Conservation (phyloP, 2,113 vertebrate species). For the Salvelinus sp. region DNA sequence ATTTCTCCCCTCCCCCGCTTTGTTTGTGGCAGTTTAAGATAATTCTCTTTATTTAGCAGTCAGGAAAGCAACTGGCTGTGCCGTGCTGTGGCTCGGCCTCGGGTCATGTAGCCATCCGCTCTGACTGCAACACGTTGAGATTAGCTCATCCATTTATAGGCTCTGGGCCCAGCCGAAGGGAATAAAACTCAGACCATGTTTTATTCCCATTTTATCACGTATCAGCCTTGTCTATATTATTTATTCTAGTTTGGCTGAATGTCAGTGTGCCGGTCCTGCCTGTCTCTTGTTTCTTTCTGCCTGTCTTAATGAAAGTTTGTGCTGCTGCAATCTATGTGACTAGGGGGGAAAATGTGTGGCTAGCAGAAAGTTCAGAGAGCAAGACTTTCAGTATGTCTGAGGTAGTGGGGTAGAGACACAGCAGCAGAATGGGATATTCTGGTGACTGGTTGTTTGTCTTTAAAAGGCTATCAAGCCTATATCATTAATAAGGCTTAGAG, state of each 20-base stretch:
- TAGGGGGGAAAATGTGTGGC: background rate
- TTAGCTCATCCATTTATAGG: conserved; percentile 66
- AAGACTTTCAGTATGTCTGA: background rate
- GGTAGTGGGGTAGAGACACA: background rate
- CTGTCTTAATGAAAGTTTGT: conserved; percentile 7
- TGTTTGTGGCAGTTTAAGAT: conserved; percentile 64
- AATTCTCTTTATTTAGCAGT: conserved; percentile 69
- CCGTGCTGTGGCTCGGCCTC: background rate
- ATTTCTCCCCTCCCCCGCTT: conserved; percentile 59
- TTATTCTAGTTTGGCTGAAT: conserved; percentile 52
- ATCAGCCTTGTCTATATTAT: conserved; percentile 69
- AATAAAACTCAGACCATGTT: conserved; percentile 62
- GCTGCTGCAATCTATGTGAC: background rate
- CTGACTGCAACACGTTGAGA: conserved; percentile 54
- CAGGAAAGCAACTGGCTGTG: conserved; percentile 27
- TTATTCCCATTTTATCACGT: conserved; percentile 75
- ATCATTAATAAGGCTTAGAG: no score
- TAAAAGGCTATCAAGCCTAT: no score
- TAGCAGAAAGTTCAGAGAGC: background rate
- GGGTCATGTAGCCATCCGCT: conserved; percentile 41
- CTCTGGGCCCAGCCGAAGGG: conserved; percentile 48
- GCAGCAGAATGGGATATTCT: background rate
- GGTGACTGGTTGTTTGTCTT: no score
- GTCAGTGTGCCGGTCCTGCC: conserved; percentile 28
- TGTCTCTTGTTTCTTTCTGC: background rate